A percentile compares a stretch with the other conserved stretches of the same genome.
Conservation (phyloP, 2,113 vertebrate genomes). For the Xyliphius kryptos region DNA sequence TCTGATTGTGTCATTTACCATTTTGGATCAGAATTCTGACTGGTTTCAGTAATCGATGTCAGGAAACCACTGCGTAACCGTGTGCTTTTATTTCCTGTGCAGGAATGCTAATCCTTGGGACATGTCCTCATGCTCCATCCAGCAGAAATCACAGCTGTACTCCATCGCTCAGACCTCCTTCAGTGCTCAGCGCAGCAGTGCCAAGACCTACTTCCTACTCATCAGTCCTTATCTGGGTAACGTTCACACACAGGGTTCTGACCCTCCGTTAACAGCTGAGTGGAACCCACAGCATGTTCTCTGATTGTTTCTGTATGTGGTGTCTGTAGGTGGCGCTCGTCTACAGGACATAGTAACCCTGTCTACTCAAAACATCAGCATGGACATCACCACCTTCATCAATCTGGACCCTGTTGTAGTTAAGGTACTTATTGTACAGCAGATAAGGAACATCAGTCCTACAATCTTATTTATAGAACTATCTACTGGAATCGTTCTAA, state of each 20-base stretch:
- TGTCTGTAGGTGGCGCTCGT: constrained; percentile 38
- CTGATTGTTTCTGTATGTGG: not conserved
- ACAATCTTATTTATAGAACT: not conserved
- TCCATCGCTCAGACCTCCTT: constrained; percentile 54
- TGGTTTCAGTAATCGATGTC: too few species aligned
- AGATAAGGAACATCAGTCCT: not conserved
- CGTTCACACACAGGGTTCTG: not conserved
- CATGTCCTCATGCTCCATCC: constrained; percentile 46
- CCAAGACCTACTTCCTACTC: constrained; percentile 45
- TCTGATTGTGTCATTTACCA: too few species aligned
- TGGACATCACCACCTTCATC: constrained; percentile 38
- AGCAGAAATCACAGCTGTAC: constrained; percentile 54
- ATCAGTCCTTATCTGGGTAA: constrained; percentile 65
- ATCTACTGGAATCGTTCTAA: not conserved
- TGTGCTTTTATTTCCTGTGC: constrained; percentile 6
- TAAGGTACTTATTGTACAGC: constrained; percentile 7
- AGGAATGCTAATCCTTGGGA: constrained; percentile 48
- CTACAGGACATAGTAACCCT: constrained; percentile 30
- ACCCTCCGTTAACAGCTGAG: too few species aligned
- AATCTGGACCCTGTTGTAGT: constrained; percentile 20
- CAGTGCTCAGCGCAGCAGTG: constrained; percentile 7
- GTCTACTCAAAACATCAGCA: constrained; percentile 29
- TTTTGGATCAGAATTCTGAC: too few species aligned
- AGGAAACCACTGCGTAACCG: too few species aligned
- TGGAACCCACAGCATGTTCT: too few species aligned